Evolutionary conservation across 2,113 vertebrate genomes (phyloP), one percentile per base, ranked within the genome.

Genomic region (Tetraodon nigroviridis): DNA sequence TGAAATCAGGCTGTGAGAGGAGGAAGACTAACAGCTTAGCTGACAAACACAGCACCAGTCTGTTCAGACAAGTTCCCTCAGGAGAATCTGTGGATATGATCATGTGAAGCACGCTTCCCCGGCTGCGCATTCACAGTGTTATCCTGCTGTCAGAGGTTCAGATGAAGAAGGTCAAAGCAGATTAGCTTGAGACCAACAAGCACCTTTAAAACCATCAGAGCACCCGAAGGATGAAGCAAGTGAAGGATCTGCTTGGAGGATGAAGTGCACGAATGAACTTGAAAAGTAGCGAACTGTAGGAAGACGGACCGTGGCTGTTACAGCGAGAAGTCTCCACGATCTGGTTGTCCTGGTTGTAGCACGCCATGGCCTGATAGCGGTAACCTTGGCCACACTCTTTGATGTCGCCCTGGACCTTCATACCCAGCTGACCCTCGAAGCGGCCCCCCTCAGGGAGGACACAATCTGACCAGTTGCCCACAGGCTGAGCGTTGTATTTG

Each of bases 381-480:
- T 99, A 94, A 4, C 97, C 97, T 81, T 97, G 96, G 7, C 97
- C 97, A 13, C 97, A 99, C 20, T 98, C 97, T 79, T 94, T 98
- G 71, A 90, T 68, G 14, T 99, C 96, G 21, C 94, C 96, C 80
- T 93, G 94, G 0, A 92, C 89, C 75, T 94, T 98, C 92, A 92
- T 90, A 54, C 93, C 95, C 78, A 94, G 79, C 5, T 93, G 67
- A 0, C 85, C 87, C 73, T 98, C 97, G 42, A 85, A 60, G 49
- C 92, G 83, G 6, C 87, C 93, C 0, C 93, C 93, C 55, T 99
- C 96, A 0, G 95, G 93, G 5, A 99, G 85, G 58, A 98, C 90
- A 51, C 97, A 99, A 85, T 99, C 97, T 0, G 97, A 99, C 95
- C 95, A 99, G 71, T 97, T 97, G 12, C 97, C 95, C 74, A 99